Evolutionary conservation across 1,140 invertebrate species (phyloP).

Genomic region (Trichomalopsis sarcophagae): DNA sequence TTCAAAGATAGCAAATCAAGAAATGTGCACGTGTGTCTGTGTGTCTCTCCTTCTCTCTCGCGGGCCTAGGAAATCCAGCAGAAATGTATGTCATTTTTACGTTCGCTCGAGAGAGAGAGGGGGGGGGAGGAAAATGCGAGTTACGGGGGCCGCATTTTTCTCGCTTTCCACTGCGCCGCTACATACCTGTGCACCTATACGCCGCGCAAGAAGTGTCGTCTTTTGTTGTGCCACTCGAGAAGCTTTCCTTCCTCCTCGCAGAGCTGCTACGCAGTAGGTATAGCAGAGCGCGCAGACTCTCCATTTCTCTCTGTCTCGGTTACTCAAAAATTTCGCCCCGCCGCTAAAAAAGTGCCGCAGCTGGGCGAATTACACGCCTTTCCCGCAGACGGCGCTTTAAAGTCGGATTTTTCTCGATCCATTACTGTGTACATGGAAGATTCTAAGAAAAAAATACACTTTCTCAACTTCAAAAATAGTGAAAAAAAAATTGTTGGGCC

Average conservation of each 20-base stretch:
- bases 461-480: too few relatives aligned
- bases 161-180: neutral
- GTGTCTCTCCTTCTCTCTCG: neutral
- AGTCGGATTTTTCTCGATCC: slow-evolving; percentile 6
- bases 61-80: slow-evolving; percentile 19
- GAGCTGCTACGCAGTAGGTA: too few relatives aligned
- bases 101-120: neutral
- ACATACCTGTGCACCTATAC: neutral
- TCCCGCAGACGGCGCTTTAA: neutral
- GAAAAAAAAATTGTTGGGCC: too few relatives aligned
- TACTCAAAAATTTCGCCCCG: neutral
- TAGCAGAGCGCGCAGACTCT: neutral
- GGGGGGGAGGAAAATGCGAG: slow-evolving; percentile 28
- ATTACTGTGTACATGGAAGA: too few relatives aligned
- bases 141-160: slow-evolving; percentile 48
- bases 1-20: slow-evolving; percentile 50
- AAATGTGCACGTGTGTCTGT: slow-evolving; percentile 25
- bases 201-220: neutral
- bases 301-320: slow-evolving; percentile 7
- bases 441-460: too few relatives aligned
- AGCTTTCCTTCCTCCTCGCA: neutral
- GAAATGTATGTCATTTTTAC: slow-evolving; percentile 48
- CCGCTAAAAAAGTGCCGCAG: neutral
- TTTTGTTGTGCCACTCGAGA: slow-evolving; percentile 36
- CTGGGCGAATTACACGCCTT: slow-evolving; percentile 16